Evolutionary conservation across 2,797 vertebrate species (phyloP).

Genomic region (Chloroceryle inda): DNA sequence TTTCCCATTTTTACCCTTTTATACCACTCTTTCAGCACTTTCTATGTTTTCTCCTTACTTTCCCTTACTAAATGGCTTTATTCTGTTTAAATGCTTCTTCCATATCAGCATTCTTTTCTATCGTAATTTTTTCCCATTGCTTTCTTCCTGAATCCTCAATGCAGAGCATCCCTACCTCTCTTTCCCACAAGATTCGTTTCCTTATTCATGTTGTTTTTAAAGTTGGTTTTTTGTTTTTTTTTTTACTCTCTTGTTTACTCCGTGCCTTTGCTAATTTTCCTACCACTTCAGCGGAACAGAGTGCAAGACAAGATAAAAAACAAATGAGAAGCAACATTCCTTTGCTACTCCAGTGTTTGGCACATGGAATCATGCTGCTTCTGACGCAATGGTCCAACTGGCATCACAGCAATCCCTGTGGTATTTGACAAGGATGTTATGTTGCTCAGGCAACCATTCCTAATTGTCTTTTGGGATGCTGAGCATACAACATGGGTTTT

Average conservation of each 20-base stretch:
- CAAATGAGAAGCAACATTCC: conserved; percentile 29
- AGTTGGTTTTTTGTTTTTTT: background rate
- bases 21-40: background rate
- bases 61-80: background rate
- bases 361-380: background rate
- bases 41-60: background rate
- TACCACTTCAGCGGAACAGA: background rate
- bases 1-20: background rate
- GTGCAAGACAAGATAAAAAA: background rate
- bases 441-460: conserved; percentile 76
- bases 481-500: conserved; percentile 49
- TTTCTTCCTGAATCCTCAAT: background rate
- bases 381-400: conserved; percentile 28
- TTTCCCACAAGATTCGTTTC: background rate
- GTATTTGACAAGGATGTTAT: conserved; percentile 56
- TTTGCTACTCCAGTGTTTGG: background rate
- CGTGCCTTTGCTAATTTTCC: background rate
- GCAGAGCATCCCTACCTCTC: background rate
- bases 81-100: background rate
- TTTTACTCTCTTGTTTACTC: background rate
- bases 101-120: background rate
- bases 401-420: conserved; percentile 57
- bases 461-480: conserved; percentile 72
- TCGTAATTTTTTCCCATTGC: background rate
- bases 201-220: background rate